Percentiles rank a stretch among this genome's conserved stretches.
Conservation (phyloP, 2,797 vertebrate species). For the Astyanax mexicanus region DNA sequence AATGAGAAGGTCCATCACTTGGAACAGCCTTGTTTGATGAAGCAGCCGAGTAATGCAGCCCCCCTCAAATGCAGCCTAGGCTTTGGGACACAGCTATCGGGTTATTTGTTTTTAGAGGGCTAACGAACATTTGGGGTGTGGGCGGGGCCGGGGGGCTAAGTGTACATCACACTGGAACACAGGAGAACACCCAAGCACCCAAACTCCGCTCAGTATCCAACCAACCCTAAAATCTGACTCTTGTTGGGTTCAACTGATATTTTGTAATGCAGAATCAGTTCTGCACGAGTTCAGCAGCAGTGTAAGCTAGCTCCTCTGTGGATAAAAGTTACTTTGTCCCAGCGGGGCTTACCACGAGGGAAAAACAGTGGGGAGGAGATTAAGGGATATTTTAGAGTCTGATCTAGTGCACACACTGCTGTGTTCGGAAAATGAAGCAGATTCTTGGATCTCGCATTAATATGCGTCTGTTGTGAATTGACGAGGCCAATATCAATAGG, state of each 20-base stretch:
- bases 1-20: too few relatives aligned
- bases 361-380: constrained; percentile 2
- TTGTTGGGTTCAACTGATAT: not conserved
- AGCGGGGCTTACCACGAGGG: not conserved
- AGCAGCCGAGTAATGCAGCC: too few relatives aligned
- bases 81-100: too few relatives aligned
- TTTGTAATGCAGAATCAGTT: constrained; percentile 8
- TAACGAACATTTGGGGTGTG: too few relatives aligned
- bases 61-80: too few relatives aligned
- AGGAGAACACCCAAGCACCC: not conserved
- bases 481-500: not conserved
- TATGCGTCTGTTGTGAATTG: not conserved
- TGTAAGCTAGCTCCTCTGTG: constrained; percentile 2
- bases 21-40: too few relatives aligned
- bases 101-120: too few relatives aligned
- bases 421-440: not conserved
- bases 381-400: constrained; percentile 5
- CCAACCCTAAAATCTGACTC: not conserved
- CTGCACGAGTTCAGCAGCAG: not conserved
- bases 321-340: constrained; percentile 9
- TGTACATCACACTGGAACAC: too few relatives aligned
- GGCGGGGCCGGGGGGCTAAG: too few relatives aligned
- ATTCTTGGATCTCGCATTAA: not conserved
- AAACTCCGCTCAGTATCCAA: not conserved
- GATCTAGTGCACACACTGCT: constrained; percentile 1